phyloP scores from a whole-genome alignment of 2,113 vertebrate species.

The Entomyzon cyanotis region DNA sequence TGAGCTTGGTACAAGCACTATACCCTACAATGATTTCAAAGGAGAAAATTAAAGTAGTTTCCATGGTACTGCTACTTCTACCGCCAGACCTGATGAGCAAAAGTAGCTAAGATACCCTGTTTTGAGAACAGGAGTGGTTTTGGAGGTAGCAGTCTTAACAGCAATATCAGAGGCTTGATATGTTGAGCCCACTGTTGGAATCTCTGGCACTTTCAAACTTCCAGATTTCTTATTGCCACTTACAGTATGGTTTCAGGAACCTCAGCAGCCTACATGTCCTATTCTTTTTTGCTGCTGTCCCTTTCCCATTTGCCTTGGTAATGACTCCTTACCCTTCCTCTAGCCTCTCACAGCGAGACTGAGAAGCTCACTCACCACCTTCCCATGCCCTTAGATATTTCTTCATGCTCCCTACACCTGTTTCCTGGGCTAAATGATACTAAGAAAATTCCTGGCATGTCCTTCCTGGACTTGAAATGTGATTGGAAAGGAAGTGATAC shows the following conservation, averaged over 20 bases:
- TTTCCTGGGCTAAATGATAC: background rate
- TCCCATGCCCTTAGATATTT: background rate
- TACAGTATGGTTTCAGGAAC: background rate
- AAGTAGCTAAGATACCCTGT: background rate
- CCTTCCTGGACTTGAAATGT: background rate
- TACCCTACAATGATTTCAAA: background rate
- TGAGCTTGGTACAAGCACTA: background rate
- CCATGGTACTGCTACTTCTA: background rate
- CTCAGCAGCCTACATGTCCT: background rate
- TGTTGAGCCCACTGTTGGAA: background rate
- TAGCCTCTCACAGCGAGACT: rapidly evolving
- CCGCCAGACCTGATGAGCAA: background rate
- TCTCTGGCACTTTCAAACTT: background rate
- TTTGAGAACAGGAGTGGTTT: background rate
- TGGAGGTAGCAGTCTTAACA: background rate
- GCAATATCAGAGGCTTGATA: background rate
- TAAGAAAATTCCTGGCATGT: background rate
- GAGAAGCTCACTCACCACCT: background rate
- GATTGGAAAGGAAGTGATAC: background rate
- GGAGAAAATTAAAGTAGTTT: background rate
- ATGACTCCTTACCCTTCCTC: background rate
- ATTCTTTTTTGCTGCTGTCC: background rate
- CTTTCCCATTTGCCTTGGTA: background rate
- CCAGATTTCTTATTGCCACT: background rate
- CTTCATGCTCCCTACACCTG: background rate